These are phyloP conservation scores for Delichon dasypus DNA, from an alignment of 2,797 vertebrate genomes.

Conservation along the genomic window DNA sequence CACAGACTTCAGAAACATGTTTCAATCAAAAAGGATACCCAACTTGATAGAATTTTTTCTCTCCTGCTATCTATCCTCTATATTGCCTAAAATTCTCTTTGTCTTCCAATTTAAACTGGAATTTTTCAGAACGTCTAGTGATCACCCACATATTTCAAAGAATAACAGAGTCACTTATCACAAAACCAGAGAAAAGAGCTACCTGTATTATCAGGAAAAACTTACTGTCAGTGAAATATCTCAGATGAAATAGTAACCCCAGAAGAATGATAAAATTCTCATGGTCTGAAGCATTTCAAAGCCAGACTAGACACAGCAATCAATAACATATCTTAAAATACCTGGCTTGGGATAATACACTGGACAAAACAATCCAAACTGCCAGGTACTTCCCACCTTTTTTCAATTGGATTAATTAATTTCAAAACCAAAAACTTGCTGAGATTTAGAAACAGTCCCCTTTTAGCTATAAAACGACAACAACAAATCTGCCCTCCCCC, in stretches of 20 bases:
- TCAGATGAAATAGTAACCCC: neutral
- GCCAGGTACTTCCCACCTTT: neutral
- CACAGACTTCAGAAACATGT: neutral
- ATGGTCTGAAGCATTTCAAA: neutral
- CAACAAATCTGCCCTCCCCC: too few species aligned
- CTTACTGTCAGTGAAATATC: neutral
- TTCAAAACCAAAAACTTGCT: neutral
- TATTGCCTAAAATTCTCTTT: slow-evolving; percentile 28
- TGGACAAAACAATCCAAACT: neutral
- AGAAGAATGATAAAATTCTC: neutral
- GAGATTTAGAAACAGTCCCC: neutral
- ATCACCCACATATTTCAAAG: slow-evolving; percentile 15
- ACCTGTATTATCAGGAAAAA: neutral
- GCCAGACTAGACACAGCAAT: neutral
- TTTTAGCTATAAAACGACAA: neutral
- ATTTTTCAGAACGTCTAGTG: neutral
- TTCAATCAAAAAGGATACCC: slow-evolving; percentile 23
- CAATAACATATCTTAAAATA: neutral
- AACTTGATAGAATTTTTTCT: neutral
- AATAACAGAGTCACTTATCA: slow-evolving; percentile 4
- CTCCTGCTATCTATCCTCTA: neutral
- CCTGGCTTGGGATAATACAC: neutral
- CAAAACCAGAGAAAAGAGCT: neutral
- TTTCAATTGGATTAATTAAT: neutral
- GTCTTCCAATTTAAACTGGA: neutral